These are phyloP conservation scores for Ochropleura plecta DNA, from an alignment of 2,888 invertebrate genomes.

Conservation along the genomic window DNA sequence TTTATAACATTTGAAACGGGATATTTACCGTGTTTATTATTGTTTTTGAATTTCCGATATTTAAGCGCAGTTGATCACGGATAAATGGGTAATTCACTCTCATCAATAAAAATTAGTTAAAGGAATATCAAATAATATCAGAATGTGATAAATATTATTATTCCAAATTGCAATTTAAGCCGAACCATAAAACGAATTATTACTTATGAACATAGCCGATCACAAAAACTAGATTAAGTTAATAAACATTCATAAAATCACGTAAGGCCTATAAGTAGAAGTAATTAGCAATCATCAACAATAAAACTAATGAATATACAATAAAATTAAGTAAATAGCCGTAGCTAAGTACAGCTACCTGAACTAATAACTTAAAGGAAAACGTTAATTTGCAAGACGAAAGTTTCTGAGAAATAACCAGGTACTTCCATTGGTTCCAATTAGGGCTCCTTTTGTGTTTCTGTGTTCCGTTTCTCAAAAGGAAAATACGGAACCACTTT, in stretches of 20 bases:
- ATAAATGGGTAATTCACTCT: no score
- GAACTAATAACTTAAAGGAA: slow-evolving; percentile 32
- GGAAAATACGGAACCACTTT: no score
- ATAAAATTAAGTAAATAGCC: slow-evolving; percentile 2
- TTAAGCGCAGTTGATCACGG: no score
- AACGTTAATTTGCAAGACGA: slow-evolving; percentile 10
- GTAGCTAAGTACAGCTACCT: slow-evolving; percentile 23
- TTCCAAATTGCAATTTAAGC: not conserved
- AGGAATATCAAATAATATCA: not conserved
- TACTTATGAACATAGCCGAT: no score
- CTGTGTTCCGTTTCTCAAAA: no score
- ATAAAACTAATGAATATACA: slow-evolving; percentile 16
- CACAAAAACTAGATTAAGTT: not conserved
- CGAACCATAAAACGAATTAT: no score
- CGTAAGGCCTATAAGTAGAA: not conserved
- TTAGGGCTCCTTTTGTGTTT: not conserved
- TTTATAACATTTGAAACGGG: no score
- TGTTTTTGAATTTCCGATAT: no score
- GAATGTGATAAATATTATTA: not conserved
- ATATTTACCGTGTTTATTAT: no score
- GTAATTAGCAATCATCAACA: slow-evolving; percentile 3
- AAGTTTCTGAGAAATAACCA: slow-evolving; percentile 42
- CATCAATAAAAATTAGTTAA: no score
- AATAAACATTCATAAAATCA: not conserved
- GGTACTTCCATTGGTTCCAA: slow-evolving; percentile 24